Base-by-base conservation (phyloP, 1,140 invertebrate species). In the Ganaspis sp. region DNA sequence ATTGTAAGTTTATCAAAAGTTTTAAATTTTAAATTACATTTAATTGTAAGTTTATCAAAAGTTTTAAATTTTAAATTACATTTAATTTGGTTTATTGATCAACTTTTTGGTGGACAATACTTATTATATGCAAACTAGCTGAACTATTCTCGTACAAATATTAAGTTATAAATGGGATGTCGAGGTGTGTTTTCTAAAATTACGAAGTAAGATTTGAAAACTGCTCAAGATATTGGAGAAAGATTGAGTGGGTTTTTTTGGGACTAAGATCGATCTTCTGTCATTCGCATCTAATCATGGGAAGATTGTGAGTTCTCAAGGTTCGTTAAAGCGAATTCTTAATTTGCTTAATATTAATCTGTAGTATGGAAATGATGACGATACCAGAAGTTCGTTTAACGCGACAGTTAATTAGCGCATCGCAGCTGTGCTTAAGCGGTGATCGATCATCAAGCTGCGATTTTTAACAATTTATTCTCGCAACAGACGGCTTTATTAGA, bases 361-460 rank as follows among this genome's bases (percentile, higher is more conserved):
- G 29, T 15, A 64, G 58, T 34, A 29, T 21, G 73, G 74, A 80
- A 81, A 64, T 70, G 19, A 38, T 75, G 64, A 26, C 19, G 11
- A 12, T n/a, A 70, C 26, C 15, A 64, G 58, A 34, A 58, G 21
- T 69, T 81, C 73, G 75, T 75, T 77, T 75, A 69, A 64, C 12
- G 53, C 71, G 64, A 73, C 72, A 34, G 58, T 74, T 75, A 75
- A 81, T 77, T 81, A 75, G 58, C 69, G 74, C 73, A 74, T 73
- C 58, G 74, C 74, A 69, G 12, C 58, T 64, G 58, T 3, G 58
- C 26, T 64, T 49, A 64, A n/a, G 26, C 23, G 26, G 29, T 64
- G 26, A 64, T 64, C 58, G 58, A 64, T 64, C 26, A 29, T 34
- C 58, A 15, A 64, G 23, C 4, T 34, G 58, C n/a, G 23, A 29